Percentiles rank a stretch among this genome's conserved stretches.
Conservation (phyloP, 2,797 vertebrate genomes). For the Macroramphosus scolopax region DNA sequence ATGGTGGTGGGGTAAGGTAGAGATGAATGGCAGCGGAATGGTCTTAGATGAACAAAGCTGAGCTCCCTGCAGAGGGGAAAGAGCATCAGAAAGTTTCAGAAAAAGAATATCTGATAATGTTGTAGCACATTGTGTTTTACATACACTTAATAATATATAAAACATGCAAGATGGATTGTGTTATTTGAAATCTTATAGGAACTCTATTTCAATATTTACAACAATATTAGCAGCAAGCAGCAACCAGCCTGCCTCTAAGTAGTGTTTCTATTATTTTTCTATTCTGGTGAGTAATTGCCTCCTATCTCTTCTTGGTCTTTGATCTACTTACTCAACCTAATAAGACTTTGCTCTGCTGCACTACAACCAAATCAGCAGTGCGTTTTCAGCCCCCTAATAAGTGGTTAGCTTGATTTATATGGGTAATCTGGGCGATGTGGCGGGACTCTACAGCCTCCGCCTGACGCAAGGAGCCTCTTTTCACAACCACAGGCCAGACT, state of each 20-base stretch:
- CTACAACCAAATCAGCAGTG: constrained; percentile 80
- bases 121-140: not conserved
- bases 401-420: constrained; percentile 80
- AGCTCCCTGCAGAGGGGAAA: too few relatives aligned
- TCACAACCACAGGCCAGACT: constrained; percentile 58
- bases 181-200: constrained; percentile 33
- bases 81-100: too few relatives aligned
- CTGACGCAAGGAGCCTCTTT: constrained; percentile 58
- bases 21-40: constrained; percentile 76
- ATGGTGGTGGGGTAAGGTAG: constrained; percentile 77
- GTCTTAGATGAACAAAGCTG: constrained; percentile 71
- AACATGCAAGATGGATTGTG: not conserved
- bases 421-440: constrained; percentile 67
- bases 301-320: constrained; percentile 74
- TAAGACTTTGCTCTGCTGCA: constrained; percentile 77
- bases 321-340: constrained; percentile 82
- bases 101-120: not conserved
- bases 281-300: constrained; percentile 76
- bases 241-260: constrained; percentile 46
- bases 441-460: constrained; percentile 59
- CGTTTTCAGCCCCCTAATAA: constrained; percentile 78
- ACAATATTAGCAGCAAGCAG: constrained; percentile 38
- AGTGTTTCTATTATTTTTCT: constrained; percentile 73
- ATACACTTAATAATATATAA: not conserved
- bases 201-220: constrained; percentile 34